Evolutionary conservation across 2,113 vertebrate species (phyloP).

Genomic region (Manacus vitellinus): DNA sequence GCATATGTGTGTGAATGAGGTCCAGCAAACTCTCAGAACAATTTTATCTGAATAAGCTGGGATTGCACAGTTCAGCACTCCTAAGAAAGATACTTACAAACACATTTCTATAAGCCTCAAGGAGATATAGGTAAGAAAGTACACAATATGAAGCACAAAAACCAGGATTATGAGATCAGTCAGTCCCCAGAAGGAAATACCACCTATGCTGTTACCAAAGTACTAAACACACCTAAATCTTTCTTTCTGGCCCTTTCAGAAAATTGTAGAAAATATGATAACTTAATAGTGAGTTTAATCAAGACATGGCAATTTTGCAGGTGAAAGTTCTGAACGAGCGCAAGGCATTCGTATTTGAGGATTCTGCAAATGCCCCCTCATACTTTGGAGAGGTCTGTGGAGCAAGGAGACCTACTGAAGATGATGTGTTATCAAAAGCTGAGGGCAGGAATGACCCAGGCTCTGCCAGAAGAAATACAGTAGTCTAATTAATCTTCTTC

Average conservation of each 20-base stretch:
- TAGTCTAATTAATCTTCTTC: not conserved
- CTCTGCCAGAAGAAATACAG: not conserved
- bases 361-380: not conserved
- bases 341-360: not conserved
- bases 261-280: not conserved
- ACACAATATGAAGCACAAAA: not conserved
- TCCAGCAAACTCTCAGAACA: not conserved
- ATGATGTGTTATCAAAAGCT: not conserved
- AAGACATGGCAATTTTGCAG: not conserved
- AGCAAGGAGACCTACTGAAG: not conserved
- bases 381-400: not conserved
- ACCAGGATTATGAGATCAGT: not conserved
- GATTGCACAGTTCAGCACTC: not conserved
- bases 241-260: not conserved
- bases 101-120: not conserved
- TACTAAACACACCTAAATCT: not conserved
- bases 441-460: not conserved
- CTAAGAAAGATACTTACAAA: not conserved
- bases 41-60: not conserved
- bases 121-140: not conserved
- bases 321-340: not conserved
- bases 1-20: not conserved
- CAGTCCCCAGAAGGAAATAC: not conserved
- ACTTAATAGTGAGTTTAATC: not conserved
- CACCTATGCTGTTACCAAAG: not conserved